Conservation (phyloP, 2,797 vertebrate species). For the Myoxocephalus aenaeus region DNA sequence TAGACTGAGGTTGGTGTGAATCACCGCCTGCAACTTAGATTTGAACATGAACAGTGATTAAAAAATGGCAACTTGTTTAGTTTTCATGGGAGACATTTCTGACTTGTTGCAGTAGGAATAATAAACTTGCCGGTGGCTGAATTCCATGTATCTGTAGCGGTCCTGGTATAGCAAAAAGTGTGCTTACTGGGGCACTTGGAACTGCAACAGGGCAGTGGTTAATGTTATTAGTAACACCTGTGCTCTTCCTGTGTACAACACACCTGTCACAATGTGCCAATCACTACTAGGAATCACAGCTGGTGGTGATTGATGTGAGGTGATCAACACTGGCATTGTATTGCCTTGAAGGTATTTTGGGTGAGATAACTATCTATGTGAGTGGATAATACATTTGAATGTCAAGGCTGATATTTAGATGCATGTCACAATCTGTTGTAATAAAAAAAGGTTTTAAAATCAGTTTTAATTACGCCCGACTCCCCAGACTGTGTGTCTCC, state of each 20-base stretch:
- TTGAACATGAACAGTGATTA: neutral
- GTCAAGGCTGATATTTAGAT: constrained; percentile 19
- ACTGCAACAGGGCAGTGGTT: neutral
- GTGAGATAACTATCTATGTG: neutral
- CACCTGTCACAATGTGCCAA: neutral
- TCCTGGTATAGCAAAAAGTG: neutral
- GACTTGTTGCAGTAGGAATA: neutral
- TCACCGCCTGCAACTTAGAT: neutral
- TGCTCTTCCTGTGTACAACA: neutral
- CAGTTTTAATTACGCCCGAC: constrained; percentile 18
- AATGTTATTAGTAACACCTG: neutral
- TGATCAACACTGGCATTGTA: constrained; percentile 8
- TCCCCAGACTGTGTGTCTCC: constrained; percentile 51
- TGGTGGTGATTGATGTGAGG: neutral
- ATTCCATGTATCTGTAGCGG: neutral
- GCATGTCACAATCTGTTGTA: constrained; percentile 32
- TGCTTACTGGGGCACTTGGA: neutral
- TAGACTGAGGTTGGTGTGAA: neutral
- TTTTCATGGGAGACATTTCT: neutral
- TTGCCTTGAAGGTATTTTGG: neutral
- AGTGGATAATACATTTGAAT: constrained; percentile 17
- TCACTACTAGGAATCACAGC: neutral
- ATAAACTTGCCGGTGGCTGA: neutral
- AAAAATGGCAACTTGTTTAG: neutral
- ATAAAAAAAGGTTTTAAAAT: constrained; percentile 24